Evolutionary conservation across 2,888 invertebrate genomes (phyloP).

Genomic region (Homarus gammarus): DNA sequence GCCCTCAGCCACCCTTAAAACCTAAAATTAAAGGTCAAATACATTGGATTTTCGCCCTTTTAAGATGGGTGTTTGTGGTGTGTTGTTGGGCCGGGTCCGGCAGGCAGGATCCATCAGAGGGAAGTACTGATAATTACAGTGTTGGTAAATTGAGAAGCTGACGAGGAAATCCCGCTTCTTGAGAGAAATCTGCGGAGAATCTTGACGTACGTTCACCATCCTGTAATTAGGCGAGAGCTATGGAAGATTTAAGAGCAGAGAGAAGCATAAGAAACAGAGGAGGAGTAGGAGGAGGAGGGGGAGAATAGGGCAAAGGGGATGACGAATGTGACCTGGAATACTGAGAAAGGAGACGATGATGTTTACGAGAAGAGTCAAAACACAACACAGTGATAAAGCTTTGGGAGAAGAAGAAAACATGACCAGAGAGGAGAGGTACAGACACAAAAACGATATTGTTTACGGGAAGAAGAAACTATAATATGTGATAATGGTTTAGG

Average conservation of each 20-base stretch:
- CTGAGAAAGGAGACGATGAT: not conserved
- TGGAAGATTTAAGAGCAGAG: slow-evolving; percentile 70
- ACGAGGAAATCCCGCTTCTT: slow-evolving; percentile 65
- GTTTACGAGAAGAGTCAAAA: not conserved
- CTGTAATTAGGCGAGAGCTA: slow-evolving; percentile 70
- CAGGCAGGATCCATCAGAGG: slow-evolving; percentile 57
- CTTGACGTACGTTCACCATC: slow-evolving; percentile 51
- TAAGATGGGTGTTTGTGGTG: not conserved
- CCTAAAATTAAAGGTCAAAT: slow-evolving; percentile 25
- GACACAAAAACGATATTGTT: not conserved
- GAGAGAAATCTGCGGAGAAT: slow-evolving; percentile 58
- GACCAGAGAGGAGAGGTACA: not conserved
- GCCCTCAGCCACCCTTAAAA: slow-evolving; percentile 22
- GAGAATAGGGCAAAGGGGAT: slow-evolving; percentile 18
- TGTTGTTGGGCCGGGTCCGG: slow-evolving; percentile 25
- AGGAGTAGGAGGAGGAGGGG: not conserved
- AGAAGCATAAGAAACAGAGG: slow-evolving; percentile 58
- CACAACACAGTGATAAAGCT: too few species aligned
- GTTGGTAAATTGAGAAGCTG: slow-evolving; percentile 72
- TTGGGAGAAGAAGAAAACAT: not conserved
- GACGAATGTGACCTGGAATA: not conserved
- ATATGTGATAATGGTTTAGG: too few species aligned
- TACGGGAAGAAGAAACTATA: too few species aligned
- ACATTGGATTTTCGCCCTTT: slow-evolving; percentile 43
- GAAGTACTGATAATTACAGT: slow-evolving; percentile 67